phyloP scores from a whole-genome alignment of 2,113 vertebrate genomes.

The Dinomys branickii region DNA sequence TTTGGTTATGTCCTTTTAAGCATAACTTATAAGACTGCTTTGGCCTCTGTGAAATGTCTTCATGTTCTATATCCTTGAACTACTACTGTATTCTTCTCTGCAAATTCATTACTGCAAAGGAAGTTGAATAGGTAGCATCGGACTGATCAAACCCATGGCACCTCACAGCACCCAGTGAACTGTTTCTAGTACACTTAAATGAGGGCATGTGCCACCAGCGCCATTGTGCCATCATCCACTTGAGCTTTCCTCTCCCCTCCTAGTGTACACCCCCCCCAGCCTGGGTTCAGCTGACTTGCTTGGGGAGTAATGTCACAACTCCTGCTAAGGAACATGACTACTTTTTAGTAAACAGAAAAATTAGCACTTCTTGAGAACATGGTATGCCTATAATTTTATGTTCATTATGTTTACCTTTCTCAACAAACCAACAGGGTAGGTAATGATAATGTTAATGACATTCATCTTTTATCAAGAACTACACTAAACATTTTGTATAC shows the following conservation, averaged over 20 bases:
- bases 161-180: not conserved
- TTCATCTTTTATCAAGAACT: not conserved
- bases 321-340: not conserved
- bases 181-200: not conserved
- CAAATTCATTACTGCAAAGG: not conserved
- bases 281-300: not conserved
- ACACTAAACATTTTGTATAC: not conserved
- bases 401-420: not conserved
- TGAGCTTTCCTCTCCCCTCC: not conserved
- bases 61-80: not conserved
- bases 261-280: not conserved
- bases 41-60: not conserved
- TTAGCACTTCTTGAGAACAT: slow-evolving; percentile 18
- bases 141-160: not conserved
- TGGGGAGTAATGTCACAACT: not conserved
- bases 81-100: not conserved
- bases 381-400: not conserved
- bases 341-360: not conserved
- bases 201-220: not conserved
- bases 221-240: too few relatives aligned
- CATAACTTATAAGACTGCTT: not conserved
- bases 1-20: not conserved
- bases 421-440: not conserved
- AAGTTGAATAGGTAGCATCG: not conserved
- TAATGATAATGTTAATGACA: not conserved